Conservation (phyloP, 2,888 invertebrate species). For the Linnaemya vulpina region DNA sequence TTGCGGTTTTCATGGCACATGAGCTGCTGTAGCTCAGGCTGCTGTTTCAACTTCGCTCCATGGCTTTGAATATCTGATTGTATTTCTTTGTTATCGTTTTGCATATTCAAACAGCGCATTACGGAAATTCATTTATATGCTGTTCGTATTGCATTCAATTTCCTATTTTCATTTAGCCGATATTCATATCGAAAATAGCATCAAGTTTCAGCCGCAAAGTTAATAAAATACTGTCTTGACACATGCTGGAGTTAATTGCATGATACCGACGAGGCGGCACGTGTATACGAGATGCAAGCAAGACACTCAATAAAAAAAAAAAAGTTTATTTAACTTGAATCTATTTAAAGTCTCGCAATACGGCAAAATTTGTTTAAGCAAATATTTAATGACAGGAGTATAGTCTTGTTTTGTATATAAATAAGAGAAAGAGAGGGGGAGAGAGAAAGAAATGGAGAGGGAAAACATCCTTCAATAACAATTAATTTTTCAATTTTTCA, state of each 20-base stretch:
- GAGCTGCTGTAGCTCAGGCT: too few species aligned
- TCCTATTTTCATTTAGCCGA: neutral
- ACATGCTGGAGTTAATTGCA: neutral
- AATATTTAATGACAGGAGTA: neutral
- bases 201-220: neutral
- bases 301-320: neutral
- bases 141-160: neutral
- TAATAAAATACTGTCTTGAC: neutral
- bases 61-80: neutral
- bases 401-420: neutral
- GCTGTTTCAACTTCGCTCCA: too few species aligned
- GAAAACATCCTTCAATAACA: slow-evolving; percentile 12
- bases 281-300: neutral
- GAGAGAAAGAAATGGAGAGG: too few species aligned
- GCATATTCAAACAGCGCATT: neutral
- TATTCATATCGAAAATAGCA: neutral
- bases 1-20: too few species aligned
- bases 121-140: neutral
- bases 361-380: neutral
- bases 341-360: neutral
- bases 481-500: slow-evolving; percentile 50
- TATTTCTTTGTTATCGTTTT: neutral
- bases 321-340: neutral
- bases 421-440: neutral
- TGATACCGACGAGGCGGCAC: neutral